Evolutionary conservation across 2,888 invertebrate genomes (phyloP), one percentile per base, ranked within the genome.

Genomic region (Resseliella maxima): DNA sequence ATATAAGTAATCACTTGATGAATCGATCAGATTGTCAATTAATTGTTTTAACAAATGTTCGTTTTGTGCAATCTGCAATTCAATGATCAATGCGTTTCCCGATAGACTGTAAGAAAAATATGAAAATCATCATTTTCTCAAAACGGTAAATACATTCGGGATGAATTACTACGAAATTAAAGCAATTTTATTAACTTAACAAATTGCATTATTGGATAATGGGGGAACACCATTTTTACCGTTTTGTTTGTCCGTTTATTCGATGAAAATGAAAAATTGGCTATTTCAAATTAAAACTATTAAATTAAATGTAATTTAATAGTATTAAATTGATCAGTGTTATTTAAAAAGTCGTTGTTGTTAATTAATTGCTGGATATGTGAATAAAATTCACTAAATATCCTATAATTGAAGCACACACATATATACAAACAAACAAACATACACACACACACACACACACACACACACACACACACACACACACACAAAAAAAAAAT

Each of bases 1-100:
- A n/a, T n/a, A n/a, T n/a, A n/a, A n/a, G n/a, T n/a, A 41, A 41
- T 12, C 41, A 41, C 12, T 50, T 50, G 50, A 2, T 21, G 50
- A 50, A 50, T 50, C 50, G 59, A 59, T 59, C 24, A 59, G 59
- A 27, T 24, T 59, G 59, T 59, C 59, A 59, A 59, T 59, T 59
- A n/a, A 2, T 18, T 12, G 2, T 24, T 6, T 41, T 12, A 8
- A 12, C 12, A 12, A 59, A 8, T 50, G 18, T 59, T 6, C 18
- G 3, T 15, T 8, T 24, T 59, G 6, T 24, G 59, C 59, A 24
- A 59, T 59, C 59, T 59, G n/a, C n/a, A n/a, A 50, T 59, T 59
- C 46, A 5, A 41, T 18, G 59, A 24, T n/a, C 59, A 24, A 59
- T 24, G 24, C 12, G 2, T 21, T 3, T 18, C 50, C 8, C 50